Evolutionary conservation across 2,888 invertebrate genomes (phyloP), one percentile per base, ranked within the genome.

Genomic region (Coelinius sp.): DNA sequence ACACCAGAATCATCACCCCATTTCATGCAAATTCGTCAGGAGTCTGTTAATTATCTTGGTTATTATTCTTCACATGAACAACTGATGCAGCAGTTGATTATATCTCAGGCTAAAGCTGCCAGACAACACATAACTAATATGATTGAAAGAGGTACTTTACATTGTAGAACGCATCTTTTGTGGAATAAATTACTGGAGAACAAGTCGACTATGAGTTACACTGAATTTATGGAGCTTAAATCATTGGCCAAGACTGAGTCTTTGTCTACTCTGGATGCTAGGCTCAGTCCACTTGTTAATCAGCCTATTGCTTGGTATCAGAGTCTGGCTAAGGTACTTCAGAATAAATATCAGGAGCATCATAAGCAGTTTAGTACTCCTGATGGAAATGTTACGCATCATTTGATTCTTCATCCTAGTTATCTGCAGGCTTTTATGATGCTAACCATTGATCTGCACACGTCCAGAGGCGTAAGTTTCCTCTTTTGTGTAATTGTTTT

Each of bases 11-110:
- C 80, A 0, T 80, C 85, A 0, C 79, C 84, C 0, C 83, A 86
- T 65, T 73, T 85, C 0, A 78, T 82, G 3, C 87, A 86, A 41
- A 88, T 89, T 76, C 90, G 91, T 72, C 91, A 90, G 78, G 92
- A 92, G 82, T 90, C 90, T 8, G 91, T 93, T 12, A 92, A 93
- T 85, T 93, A 93, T 86, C 87, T 93, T 59, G 93, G 92, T 6
- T 93, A 92, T 80, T 93, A 92, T 84, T 92, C 92, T 0, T 91
- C 91, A 0, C 92, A 93, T 79, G 93, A 93, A 78, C 91, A 92
- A 81, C 82, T 91, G 10, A 92, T 92, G 91, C 91, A 92, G 76
- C 90, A 91, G 78, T 84, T 91, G 71, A 91, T 92, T 69, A 85
- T 89, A 78, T 90, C 91, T 35, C 91, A 92, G 81, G 91, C 91